A percentile compares a stretch with the other conserved stretches of the same genome.
phyloP scores from a whole-genome alignment of 2,113 vertebrate genomes.

The Catharus fuscescens region DNA sequence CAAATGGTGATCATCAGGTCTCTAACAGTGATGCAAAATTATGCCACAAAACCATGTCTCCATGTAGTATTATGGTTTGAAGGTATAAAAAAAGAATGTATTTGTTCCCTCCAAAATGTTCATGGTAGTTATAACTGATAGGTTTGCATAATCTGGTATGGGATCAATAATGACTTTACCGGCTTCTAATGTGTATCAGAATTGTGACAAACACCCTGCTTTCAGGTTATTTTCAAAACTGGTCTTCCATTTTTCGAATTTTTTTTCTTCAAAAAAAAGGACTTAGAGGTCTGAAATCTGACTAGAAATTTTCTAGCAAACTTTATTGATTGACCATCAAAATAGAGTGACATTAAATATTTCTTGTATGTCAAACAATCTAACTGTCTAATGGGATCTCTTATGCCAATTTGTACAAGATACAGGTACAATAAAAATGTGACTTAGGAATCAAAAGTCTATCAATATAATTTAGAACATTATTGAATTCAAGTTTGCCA shows the following conservation, averaged over 20 bases:
- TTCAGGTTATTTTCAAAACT: neutral
- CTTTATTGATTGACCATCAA: slow-evolving; percentile 42
- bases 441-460: slow-evolving; percentile 56
- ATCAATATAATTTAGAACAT: slow-evolving; percentile 66
- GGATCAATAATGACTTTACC: neutral
- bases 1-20: neutral
- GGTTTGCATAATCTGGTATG: neutral
- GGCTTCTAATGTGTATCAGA: neutral
- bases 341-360: slow-evolving; percentile 55
- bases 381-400: slow-evolving; percentile 42
- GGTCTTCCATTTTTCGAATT: accelerated
- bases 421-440: slow-evolving; percentile 60
- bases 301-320: slow-evolving; percentile 7
- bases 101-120: neutral
- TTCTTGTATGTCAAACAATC: slow-evolving; percentile 38
- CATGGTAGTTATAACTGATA: neutral
- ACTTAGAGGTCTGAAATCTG: neutral
- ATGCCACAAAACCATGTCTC: neutral
- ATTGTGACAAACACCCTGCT: neutral
- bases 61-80: neutral
- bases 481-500: slow-evolving; percentile 33
- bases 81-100: neutral
- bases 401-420: slow-evolving; percentile 56
- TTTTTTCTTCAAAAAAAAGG: neutral
- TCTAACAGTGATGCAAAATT: neutral